phyloP scores from a whole-genome alignment of 2,797 vertebrate species.

The Chelon auratus region DNA sequence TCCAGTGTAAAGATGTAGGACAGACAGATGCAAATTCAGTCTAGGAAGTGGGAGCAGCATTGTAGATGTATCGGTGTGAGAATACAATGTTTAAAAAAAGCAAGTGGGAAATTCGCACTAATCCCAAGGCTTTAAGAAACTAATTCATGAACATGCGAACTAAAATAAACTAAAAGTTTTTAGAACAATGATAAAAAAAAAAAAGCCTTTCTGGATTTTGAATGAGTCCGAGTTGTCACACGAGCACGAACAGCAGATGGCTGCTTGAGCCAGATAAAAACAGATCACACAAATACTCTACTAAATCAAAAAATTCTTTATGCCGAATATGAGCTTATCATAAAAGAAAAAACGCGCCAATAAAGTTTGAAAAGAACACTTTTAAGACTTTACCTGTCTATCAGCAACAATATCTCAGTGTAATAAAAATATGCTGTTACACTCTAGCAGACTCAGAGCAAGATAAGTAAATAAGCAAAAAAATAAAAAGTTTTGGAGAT shows the following conservation, averaged over 20 bases:
- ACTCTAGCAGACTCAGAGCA: not conserved
- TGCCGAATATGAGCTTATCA: not conserved
- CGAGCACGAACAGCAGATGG: not conserved
- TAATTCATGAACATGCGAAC: slow-evolving; percentile 8
- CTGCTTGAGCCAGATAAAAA: slow-evolving; percentile 4
- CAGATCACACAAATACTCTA: slow-evolving; percentile 1
- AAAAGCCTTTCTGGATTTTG: not conserved
- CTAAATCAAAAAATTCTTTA: not conserved
- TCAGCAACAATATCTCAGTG: not conserved
- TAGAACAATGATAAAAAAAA: slow-evolving; percentile 8
- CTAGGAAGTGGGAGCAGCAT: not conserved
- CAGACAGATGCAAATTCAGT: slow-evolving; percentile 17
- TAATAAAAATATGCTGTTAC: not conserved
- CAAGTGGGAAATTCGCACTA: not conserved
- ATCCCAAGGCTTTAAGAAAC: slow-evolving; percentile 4
- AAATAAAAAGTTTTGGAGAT: not conserved
- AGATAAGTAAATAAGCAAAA: not conserved
- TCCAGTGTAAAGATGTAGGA: not conserved
- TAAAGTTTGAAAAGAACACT: not conserved
- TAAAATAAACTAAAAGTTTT: slow-evolving; percentile 7
- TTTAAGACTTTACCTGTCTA: not conserved
- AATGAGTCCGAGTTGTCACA: slow-evolving; percentile 8
- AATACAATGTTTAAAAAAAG: slow-evolving; percentile 2
- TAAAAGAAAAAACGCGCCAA: not conserved
- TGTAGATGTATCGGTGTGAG: not conserved